Base-by-base conservation (phyloP, 2,888 invertebrate genomes). In the Schrankia costaestrigalis region DNA sequence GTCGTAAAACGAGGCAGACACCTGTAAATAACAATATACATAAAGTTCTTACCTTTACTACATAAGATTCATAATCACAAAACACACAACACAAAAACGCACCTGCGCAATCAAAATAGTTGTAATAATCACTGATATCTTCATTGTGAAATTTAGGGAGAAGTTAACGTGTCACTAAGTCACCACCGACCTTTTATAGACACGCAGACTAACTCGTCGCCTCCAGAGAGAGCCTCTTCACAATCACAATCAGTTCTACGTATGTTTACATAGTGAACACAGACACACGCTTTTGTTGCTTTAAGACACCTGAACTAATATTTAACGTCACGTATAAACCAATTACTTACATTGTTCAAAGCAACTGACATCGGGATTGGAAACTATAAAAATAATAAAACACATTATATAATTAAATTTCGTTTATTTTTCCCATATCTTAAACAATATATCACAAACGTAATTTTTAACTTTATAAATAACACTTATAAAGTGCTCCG, bases 391-490 rank as follows among this genome's bases (percentile, higher is more conserved):
- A 59, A 61, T 61, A 46, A 46, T 48, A 41, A 12, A 37, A 29
- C 13, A 33, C 43, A 31, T 44, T 26, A 31, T 61, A 51, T 67
- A 63, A 63, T 58, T 46, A 64, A 64, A 55, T 51, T 62, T 64
- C 56, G 60, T 74, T 75, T 76, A 70, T 72, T 72, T 60, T 61
- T 60, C 15, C 38, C 51, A 49, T 68, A 63, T 45, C 70, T 65
- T 69, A 76, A 46, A 56, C 53, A 69, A 54, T 74, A 72, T 77
- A 80, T 80, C 79, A 80, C 80, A 80, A 75, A 72, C 57, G 55
- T 69, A 64, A 64, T 49, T 60, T 54, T 68, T 62, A 50, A 46
- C 42, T 31, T 42, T 28, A 44, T 52, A 52, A 41, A 41, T 46
- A 56, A 52, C 58, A 62, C 55, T 46, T 48, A 39, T 42, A 41